Evolutionary conservation across 2,888 invertebrate species (phyloP), one percentile per base, ranked within the genome.

Genomic region (Synergus japonicus): DNA sequence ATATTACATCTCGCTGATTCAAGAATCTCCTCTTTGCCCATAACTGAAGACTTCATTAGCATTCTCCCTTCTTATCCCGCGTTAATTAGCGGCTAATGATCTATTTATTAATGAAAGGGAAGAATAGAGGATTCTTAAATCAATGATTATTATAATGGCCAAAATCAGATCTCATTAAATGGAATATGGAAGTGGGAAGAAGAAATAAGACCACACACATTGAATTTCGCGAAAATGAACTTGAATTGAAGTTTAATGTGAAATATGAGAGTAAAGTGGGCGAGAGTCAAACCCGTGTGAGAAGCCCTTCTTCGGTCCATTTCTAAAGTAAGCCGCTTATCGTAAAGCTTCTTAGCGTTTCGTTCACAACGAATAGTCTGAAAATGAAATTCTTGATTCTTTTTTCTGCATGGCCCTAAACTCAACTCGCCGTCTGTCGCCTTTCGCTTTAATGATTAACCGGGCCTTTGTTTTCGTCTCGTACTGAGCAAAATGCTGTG

Each of bases 241-340:
- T 87, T 87, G 86, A 87, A 89, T 89, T 87, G 88, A 82, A 83
- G 83, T 83, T 86, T 88, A 87, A 88, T 88, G 88, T 84, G 88
- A 89, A 89, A 89, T 87, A 88, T 86, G 87, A 89, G 87, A 85
- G 86, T 84, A 85, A 88, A 88, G 85, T 87, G 80, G 63, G 78
- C 78, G 81, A 79, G 82, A 83, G 82, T 80, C 81, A 73, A 78
- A 79, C 49, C 76, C 73, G 43, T 76, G 58, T 60, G 49, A 77
- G 84, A 80, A 79, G 78, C 82, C 82, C 83, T 79, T 81, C 66
- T 80, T 77, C 29, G 79, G 83, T 81, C 81, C 80, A 76, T 84
- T 84, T 83, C 82, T 82, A 78, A 82, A 82, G 67, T 84, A 84
- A 84, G 84, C 84, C 73, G 84, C 83, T 84, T 84, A 83, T 29